Evolutionary conservation across 2,888 invertebrate genomes (phyloP), one percentile per base, ranked within the genome.

Genomic region (Hemithea aestivaria): DNA sequence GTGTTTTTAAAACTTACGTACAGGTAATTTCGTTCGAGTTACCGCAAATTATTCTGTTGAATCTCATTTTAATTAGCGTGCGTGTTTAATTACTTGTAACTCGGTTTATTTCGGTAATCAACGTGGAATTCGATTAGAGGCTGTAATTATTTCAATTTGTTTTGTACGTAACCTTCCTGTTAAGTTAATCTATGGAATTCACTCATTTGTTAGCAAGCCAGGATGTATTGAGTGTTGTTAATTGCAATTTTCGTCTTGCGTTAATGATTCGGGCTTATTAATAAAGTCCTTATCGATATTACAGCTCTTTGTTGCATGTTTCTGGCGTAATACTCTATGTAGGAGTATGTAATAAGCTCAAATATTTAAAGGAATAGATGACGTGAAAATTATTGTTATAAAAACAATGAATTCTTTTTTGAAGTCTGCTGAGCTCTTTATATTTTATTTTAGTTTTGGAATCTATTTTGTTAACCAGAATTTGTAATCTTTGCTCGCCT

Each of bases 1-100:
- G 35, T 46, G 41, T 48, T 41, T 41, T 35, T 35, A 38, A 40
- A 41, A 40, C 39, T 35, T 46, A 38, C 20, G 36, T 34, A 29
- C 43, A 44, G 51, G 62, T 57, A 55, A 62, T 63, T 63, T 62
- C 56, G 55, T 60, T 56, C 51, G 53, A 60, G 53, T 41, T 35
- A 54, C 68, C 63, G 56, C 67, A 63, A 62, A 51, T 51, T 45
- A 66, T 66, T 66, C 46, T 58, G 54, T 55, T 56, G 59, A 63
- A 64, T 66, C 64, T 63, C 61, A 61, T 62, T 64, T 68, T 66
- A 66, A 69, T 67, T 65, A 67, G 61, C 58, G 56, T 52, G 52
- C 55, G 51, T 61, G 58, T 65, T 66, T 58, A 64, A 66, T 66
- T 67, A 62, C 59, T 59, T 62, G 58, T 56, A 58, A 59, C 53